These are phyloP conservation scores for Amia ocellicauda DNA, from an alignment of 2,113 vertebrate species.

Conservation along the genomic window DNA sequence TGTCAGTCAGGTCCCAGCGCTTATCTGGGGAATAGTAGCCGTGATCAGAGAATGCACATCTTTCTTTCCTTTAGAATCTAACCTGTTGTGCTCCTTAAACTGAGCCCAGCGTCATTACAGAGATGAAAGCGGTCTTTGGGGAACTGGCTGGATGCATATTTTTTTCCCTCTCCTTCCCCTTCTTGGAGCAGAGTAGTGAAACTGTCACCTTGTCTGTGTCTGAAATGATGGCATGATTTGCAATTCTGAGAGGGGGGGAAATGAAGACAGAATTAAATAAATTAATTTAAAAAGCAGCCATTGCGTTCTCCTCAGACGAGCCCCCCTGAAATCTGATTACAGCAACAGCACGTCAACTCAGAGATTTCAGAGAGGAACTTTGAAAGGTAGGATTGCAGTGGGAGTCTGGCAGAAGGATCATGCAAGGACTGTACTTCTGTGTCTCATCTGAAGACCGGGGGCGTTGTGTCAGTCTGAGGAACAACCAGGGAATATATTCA, in stretches of 20 bases:
- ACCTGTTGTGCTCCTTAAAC: not conserved
- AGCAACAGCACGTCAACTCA: not conserved
- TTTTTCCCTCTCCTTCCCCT: not conserved
- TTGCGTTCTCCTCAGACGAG: not conserved
- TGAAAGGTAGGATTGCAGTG: not conserved
- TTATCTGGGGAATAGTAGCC: not conserved
- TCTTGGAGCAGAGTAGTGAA: not conserved
- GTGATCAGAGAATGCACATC: not conserved
- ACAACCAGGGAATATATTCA: not conserved
- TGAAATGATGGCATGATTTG: too few species aligned
- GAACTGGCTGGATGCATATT: not conserved
- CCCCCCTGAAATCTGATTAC: not conserved
- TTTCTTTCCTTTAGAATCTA: not conserved
- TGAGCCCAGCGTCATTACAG: not conserved
- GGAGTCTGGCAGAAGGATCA: not conserved
- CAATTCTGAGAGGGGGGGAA: not conserved
- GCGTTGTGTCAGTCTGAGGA: not conserved
- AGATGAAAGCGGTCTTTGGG: too few species aligned
- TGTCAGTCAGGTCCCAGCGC: too few species aligned
- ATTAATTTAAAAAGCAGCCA: too few species aligned
- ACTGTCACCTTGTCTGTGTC: not conserved
- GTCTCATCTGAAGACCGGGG: constrained; percentile 6
- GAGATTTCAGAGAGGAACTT: not conserved
- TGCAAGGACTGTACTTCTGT: not conserved
- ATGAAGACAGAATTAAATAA: not conserved